Conservation (phyloP, 2,888 invertebrate genomes). For the Alloscopus bannaensis region DNA sequence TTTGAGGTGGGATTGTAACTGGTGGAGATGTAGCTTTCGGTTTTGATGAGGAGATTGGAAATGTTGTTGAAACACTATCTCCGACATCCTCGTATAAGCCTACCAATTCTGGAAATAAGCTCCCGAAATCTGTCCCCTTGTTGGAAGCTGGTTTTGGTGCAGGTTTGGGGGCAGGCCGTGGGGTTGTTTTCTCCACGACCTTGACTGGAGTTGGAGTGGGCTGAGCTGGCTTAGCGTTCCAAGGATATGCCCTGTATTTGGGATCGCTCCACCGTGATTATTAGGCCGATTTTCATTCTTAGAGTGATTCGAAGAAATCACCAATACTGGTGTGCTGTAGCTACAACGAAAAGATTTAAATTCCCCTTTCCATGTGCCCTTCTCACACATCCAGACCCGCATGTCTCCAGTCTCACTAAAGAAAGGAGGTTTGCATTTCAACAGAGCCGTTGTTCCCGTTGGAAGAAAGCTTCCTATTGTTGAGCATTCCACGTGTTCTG, state of each 20-base stretch:
- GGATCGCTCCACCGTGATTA: not conserved
- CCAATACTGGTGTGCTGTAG: not conserved
- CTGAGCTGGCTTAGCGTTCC: not conserved
- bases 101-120: slow-evolving; percentile 9
- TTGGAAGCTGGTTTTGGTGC: not conserved
- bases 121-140: not conserved
- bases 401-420: slow-evolving; percentile 15
- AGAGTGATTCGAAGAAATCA: not conserved
- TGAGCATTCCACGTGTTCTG: slow-evolving; percentile 18
- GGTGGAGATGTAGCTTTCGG: not conserved
- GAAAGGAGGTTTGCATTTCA: slow-evolving; percentile 53
- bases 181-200: not conserved
- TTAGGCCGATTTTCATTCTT: not conserved
- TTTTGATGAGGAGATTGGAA: slow-evolving; percentile 1
- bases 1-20: slow-evolving; percentile 4
- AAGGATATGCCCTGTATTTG: not conserved
- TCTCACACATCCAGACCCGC: slow-evolving; percentile 48
- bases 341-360: slow-evolving; percentile 47
- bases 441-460: slow-evolving; percentile 31
- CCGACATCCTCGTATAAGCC: not conserved
- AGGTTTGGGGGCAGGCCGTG: not conserved
- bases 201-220: too few relatives aligned
- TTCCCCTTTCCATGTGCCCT: slow-evolving; percentile 55
- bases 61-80: slow-evolving; percentile 15
- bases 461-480: slow-evolving; percentile 1